Evolutionary conservation across 2,113 vertebrate genomes (phyloP).

Genomic region (Pyxicephalus adspersus): DNA sequence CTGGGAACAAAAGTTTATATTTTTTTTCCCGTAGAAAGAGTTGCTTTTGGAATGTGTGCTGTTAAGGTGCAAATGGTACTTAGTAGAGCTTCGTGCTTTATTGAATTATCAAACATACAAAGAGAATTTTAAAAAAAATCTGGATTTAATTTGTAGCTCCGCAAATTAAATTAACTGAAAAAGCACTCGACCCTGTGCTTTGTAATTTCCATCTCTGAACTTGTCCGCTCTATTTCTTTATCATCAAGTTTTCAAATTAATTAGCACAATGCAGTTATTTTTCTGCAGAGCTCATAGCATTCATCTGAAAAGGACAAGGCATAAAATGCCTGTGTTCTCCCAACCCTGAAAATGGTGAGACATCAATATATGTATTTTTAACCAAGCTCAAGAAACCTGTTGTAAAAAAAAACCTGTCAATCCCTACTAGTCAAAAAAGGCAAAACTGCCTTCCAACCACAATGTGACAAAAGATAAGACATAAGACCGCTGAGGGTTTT

Average conservation of each 20-base stretch:
- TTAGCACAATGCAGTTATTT: constrained; percentile 31
- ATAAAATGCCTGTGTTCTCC: background rate
- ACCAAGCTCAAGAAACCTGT: constrained; percentile 7
- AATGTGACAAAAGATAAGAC: constrained; percentile 44
- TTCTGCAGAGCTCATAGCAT: background rate
- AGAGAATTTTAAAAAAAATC: background rate
- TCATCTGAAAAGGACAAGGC: background rate
- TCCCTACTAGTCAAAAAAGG: background rate
- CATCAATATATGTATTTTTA: constrained; percentile 35
- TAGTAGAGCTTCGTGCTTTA: background rate
- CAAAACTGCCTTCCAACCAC: constrained; percentile 6
- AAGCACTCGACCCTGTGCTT: background rate
- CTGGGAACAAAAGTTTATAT: no score
- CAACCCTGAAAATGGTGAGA: background rate
- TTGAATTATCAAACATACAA: background rate
- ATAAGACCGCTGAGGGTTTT: constrained; percentile 8
- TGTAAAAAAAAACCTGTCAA: constrained; percentile 36
- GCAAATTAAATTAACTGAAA: background rate
- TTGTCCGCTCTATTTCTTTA: background rate
- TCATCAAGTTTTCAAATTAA: constrained; percentile 15
- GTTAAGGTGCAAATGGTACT: no score
- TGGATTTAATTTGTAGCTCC: background rate
- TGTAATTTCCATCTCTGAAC: background rate
- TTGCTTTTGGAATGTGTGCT: no score
- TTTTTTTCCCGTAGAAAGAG: no score